Evolutionary conservation across 2,888 invertebrate genomes (phyloP).

Genomic region (Lamproptera curius): DNA sequence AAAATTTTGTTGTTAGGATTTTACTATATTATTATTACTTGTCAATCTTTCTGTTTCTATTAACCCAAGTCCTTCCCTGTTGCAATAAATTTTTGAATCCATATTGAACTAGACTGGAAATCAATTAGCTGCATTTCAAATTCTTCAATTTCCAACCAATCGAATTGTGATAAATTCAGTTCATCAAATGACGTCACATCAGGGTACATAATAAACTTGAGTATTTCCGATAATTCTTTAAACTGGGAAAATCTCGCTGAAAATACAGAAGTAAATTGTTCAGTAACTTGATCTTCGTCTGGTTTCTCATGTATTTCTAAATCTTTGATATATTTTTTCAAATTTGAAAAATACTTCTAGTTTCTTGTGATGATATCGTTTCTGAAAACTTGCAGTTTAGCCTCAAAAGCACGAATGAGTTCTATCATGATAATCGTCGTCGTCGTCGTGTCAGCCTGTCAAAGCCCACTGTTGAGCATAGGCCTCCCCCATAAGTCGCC

Average conservation of each 20-base stretch:
- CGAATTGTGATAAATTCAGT: conserved; percentile 23
- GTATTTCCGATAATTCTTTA: conserved; percentile 13
- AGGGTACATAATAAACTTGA: not conserved
- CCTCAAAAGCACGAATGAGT: conserved; percentile 32
- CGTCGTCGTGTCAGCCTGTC: no score
- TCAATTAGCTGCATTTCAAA: conserved; percentile 29
- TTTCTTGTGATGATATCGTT: conserved; percentile 26
- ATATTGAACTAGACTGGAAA: conserved; percentile 28
- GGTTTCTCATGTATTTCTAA: conserved; percentile 23
- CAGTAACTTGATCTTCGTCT: conserved; percentile 20
- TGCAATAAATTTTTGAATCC: conserved; percentile 26
- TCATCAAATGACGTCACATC: conserved; percentile 20
- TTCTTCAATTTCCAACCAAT: conserved; percentile 26
- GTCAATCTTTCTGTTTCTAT: conserved; percentile 8
- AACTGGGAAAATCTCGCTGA: conserved; percentile 26
- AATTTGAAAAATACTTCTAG: conserved; percentile 25
- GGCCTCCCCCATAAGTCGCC: no score
- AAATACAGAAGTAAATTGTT: conserved; percentile 28
- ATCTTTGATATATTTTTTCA: conserved; percentile 24
- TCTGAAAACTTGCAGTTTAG: conserved; percentile 24
- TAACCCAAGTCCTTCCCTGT: conserved; percentile 25
- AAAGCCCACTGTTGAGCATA: no score
- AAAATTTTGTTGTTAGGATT: conserved; percentile 30
- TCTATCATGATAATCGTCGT: conserved; percentile 31
- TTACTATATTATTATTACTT: conserved; percentile 23